Conservation (phyloP, 2,797 vertebrate genomes). For the Myotis pilosus region DNA sequence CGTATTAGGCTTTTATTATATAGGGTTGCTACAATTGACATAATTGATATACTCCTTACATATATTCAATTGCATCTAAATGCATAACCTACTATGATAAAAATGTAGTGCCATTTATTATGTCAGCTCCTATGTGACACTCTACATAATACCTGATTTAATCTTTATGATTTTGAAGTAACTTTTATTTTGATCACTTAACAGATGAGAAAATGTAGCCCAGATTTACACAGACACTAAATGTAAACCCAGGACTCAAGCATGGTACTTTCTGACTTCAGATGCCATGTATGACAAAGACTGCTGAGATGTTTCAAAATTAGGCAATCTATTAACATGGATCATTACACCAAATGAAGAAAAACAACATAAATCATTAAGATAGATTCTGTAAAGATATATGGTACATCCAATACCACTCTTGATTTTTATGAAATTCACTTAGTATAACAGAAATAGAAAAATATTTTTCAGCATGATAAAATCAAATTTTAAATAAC, state of each 20-base stretch:
- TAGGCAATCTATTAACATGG: background rate
- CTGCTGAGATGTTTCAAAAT: background rate
- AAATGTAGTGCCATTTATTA: background rate
- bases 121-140: background rate
- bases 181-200: background rate
- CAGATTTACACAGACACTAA: background rate
- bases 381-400: background rate
- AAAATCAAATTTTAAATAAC: background rate
- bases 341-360: background rate
- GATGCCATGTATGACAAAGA: background rate
- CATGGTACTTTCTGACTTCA: background rate
- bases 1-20: too few relatives aligned
- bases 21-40: background rate
- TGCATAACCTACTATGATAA: background rate
- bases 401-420: background rate
- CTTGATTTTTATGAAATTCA: background rate
- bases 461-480: background rate
- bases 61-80: background rate
- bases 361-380: background rate
- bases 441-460: background rate
- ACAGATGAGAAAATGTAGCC: background rate
- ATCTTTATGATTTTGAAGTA: background rate
- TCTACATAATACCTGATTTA: background rate
- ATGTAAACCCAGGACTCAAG: background rate
- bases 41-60: background rate